These are phyloP conservation scores for Ciconia stormi DNA, from an alignment of 2,113 vertebrate species.

Conservation along the genomic window DNA sequence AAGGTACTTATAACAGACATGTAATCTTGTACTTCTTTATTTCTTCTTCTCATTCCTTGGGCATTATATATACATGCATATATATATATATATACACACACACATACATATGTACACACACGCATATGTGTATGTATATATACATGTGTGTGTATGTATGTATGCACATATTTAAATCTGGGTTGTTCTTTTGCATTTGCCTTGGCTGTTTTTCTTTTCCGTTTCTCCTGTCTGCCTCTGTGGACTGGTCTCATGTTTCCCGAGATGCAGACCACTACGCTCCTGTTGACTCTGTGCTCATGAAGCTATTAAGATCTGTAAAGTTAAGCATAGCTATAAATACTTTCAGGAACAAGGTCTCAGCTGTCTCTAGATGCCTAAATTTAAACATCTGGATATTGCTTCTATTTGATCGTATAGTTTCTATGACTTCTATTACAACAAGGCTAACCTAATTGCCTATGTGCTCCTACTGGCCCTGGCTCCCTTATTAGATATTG, in stretches of 20 bases:
- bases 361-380: background rate
- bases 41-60: background rate
- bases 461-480: background rate
- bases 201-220: background rate
- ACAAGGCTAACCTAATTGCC: background rate
- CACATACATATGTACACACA: background rate
- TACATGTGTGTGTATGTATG: background rate
- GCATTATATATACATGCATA: background rate
- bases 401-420: background rate
- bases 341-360: background rate
- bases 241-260: background rate
- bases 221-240: background rate
- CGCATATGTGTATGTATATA: background rate
- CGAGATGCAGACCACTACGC: rapidly evolving
- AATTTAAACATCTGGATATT: background rate
- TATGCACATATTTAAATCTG: background rate
- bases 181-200: background rate
- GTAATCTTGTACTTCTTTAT: background rate
- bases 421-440: background rate
- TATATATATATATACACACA: background rate
- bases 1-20: background rate
- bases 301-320: background rate
- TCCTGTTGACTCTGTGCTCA: background rate
- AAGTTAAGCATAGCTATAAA: background rate
- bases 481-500: background rate